Percentiles rank a stretch among this genome's conserved stretches.
Evolutionary conservation across 2,888 invertebrate genomes (phyloP).

Genomic region (Agrenia bidenticulata): DNA sequence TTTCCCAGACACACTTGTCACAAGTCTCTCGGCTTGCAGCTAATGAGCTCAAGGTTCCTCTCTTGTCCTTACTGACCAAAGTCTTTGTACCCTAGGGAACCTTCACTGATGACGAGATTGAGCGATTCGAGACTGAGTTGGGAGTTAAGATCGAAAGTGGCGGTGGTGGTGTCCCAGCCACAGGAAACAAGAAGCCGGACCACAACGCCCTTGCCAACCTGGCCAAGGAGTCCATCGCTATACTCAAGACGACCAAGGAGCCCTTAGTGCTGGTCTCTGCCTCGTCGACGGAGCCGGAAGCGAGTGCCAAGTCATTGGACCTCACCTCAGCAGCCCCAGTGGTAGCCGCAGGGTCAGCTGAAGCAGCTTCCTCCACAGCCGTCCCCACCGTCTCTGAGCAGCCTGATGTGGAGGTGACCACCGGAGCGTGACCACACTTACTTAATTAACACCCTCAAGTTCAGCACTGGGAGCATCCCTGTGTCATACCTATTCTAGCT

Average conservation of each 20-base stretch:
- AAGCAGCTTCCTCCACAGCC: neutral
- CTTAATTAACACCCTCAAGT: too few relatives aligned
- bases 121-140: slow-evolving; percentile 31
- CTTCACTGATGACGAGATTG: slow-evolving; percentile 29
- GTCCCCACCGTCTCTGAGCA: too few relatives aligned
- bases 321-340: neutral
- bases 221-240: slow-evolving; percentile 29
- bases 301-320: neutral
- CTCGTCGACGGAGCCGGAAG: neutral
- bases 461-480: too few relatives aligned
- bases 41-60: too few relatives aligned
- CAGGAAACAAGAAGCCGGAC: slow-evolving; percentile 29
- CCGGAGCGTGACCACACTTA: too few relatives aligned
- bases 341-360: neutral
- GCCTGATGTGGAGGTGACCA: too few relatives aligned
- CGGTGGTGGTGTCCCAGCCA: slow-evolving; percentile 7
- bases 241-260: slow-evolving; percentile 24
- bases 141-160: slow-evolving; percentile 25
- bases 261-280: slow-evolving; percentile 15
- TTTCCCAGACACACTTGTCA: too few relatives aligned
- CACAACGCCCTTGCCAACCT: slow-evolving; percentile 23
- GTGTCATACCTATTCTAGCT: too few relatives aligned
- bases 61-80: too few relatives aligned
- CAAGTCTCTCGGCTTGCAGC: too few relatives aligned
- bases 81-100: slow-evolving; percentile 32